Base-by-base conservation (phyloP, 2,113 vertebrate species). In the Terrapene triunguis region DNA sequence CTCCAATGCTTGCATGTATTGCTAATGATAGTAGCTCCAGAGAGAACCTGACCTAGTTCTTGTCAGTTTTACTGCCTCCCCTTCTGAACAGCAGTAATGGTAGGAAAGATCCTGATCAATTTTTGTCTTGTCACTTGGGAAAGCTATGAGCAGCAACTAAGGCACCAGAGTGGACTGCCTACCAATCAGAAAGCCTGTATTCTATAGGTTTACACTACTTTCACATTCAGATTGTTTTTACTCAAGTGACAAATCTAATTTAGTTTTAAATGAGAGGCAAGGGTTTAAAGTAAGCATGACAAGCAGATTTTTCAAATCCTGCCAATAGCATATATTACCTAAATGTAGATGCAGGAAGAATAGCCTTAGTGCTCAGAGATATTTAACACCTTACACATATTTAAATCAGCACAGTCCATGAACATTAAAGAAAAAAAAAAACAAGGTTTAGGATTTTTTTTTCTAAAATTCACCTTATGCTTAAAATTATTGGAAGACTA, bases 331-430 rank as follows among this genome's bases (percentile, higher is more conserved):
- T 25, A 74, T 44, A 42, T 74, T 16, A 74, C 38, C 21, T 10
- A 42, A 44, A 10, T 25, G 72, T 65, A 22, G 22, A 10, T 44
- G 44, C 38, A 22, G n/a, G n/a, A 74, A 74, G 10, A 42, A 74
- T 5, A 42, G 9, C 10, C 19, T 42, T 11, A 10, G 11, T 12
- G 38, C n/a, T 42, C 5, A 42, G 38, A 42, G 3, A 42, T 74
- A 74, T 38, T 38, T 6, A 42, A 25, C 38, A 42, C 72, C 19
- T 12, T 74, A 44, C 21, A 74, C 42, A 22, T 74, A 74, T 74
- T 42, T 74, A 74, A 78, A 24, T 38, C 19, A 1, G 42, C 12
- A 76, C 0, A 82, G 9, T 0, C 0, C 21, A 51, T 2, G n/a
- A 59, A 81, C 29, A 89, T 72, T 76, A 53, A 80, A 85, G 51